Evolutionary conservation across 2,797 vertebrate genomes (phyloP), one percentile per base, ranked within the genome.

Genomic region (Hippopotamyrus pictus): DNA sequence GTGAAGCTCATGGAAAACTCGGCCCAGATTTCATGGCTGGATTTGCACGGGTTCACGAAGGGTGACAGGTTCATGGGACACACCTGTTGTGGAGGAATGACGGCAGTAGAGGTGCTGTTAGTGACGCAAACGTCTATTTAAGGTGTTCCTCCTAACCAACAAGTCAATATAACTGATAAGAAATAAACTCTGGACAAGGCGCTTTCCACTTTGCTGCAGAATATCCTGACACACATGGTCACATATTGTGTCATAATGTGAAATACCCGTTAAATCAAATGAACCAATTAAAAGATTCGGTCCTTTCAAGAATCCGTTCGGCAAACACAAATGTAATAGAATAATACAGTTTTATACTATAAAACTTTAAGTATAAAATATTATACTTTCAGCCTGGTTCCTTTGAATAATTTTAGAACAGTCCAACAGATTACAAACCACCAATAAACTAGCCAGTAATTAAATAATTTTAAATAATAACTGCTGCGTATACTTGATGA

Each of bases 1-100:
- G 98, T 99, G 94, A 99, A 99, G 93, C 98, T 99, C 96, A 97
- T 94, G 46, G 99, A 99, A 94, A 99, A 99, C 93, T 99, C 98
- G 95, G 99, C 99, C 99, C 99, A 99, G 92, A 99, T 93, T 94
- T 99, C 97, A 94, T 99, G 98, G 88, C 97, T 97, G 6, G 97
- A 96, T 93, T 97, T 98, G 92, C 92, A 94, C 87, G 98, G 97
- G 93, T 98, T 97, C 94, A 99, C 97, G 0, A 96, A 96, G 0
- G 98, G 98, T 59, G 98, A 97, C 44, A 95, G 95, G 94, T 97
- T 98, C 98, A 98, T 99, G 1, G 98, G 98, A 93, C 97, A 99
- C 82, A 99, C 97, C 98, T 99, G 93, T 19, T 54, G 82, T 50
- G 53, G 57, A 5, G 25, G 46, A 69, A 69, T 14, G 65, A 69